Evolutionary conservation across 2,113 vertebrate genomes (phyloP), one percentile per base, ranked within the genome.

Genomic region (Spheniscus mendiculus): DNA sequence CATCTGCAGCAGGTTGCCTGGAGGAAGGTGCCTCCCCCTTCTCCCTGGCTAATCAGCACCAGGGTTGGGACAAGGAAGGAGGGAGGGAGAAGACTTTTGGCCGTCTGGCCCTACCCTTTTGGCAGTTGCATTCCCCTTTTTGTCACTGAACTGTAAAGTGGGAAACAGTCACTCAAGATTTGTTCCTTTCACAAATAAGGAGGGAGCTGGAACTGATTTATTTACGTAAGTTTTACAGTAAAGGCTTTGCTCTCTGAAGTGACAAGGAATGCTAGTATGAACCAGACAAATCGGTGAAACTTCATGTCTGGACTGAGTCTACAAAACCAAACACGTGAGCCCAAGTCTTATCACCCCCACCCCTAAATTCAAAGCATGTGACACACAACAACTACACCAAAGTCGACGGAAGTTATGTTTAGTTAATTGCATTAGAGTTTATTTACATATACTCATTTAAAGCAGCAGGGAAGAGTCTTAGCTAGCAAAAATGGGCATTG

Each of bases 291-390:
- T n/a, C 90, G 67, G 78, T 89, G 85, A 97, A 80, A 90, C 50
- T 66, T 94, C 73, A 67, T 49, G 72, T 93, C 80, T 92, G 92
- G 93, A 90, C 62, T 80, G n/a, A 90, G 84, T 94, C 84, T 80
- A 40, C 79, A 83, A 95, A 90, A 93, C 32, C 49, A 86, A 95
- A 97, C 55, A 92, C 65, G 72, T 53, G 17, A 95, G 44, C 34
- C 86, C 62, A 65, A 63, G 74, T 44, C 96, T 96, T 96, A 93
- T 92, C 89, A 94, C 36, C 9, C 56, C 26, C 40, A 87, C 73
- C 53, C 70, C 76, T 95, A 98, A 98, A 98, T 94, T 80, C 73
- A 98, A 98, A 97, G 96, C 96, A 98, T 34, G 88, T 97, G 97
- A 86, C 66, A 70, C 40, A 56, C 16, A 96, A 87, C 66, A 81